Conservation (phyloP, 2,797 vertebrate species). For the Molossus molossus region DNA sequence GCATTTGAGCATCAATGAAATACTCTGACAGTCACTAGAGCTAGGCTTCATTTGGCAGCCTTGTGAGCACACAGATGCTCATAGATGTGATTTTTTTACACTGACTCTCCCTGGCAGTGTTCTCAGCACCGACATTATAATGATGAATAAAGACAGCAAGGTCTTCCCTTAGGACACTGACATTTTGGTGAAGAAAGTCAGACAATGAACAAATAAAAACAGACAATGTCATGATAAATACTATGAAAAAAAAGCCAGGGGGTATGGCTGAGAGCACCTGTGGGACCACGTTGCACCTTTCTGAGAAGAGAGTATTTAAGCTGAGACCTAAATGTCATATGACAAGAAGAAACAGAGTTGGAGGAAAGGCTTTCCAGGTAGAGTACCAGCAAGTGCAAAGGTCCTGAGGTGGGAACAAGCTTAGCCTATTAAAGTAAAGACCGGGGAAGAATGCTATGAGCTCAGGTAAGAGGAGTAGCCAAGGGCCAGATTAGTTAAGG, state of each 20-base stretch:
- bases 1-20: neutral
- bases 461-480: neutral
- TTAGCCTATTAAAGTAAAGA: neutral
- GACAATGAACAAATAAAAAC: neutral
- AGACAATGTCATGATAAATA: neutral
- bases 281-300: neutral
- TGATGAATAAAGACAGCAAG: neutral
- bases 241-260: neutral
- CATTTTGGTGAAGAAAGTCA: neutral
- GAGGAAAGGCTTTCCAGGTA: neutral
- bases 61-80: no score
- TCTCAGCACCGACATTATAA: neutral
- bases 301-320: neutral
- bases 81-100: neutral
- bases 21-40: neutral
- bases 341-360: neutral
- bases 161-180: neutral
- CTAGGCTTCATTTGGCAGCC: neutral
- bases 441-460: neutral
- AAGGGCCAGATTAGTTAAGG: neutral
- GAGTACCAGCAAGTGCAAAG: conserved; percentile 25
- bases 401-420: neutral
- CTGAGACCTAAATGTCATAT: neutral
- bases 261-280: neutral
- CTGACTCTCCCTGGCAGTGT: neutral